These are phyloP conservation scores for Megalurothrips usitatus DNA, from an alignment of 2,888 invertebrate species.

Conservation along the genomic window DNA sequence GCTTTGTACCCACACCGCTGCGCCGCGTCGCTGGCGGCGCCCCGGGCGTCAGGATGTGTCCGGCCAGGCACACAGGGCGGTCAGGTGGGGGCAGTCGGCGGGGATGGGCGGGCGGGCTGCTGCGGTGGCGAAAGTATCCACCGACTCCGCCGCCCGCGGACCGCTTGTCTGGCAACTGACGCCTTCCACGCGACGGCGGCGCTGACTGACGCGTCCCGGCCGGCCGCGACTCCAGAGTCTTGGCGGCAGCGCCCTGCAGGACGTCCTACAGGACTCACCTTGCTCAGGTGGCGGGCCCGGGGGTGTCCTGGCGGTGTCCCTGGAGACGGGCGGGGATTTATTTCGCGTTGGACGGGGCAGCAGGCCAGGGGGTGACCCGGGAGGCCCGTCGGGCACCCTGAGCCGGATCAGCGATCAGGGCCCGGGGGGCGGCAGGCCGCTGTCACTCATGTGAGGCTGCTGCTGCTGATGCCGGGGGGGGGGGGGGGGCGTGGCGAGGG, in stretches of 20 bases:
- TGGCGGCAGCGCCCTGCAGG: not conserved
- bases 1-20: no score
- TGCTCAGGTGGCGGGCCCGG: not conserved
- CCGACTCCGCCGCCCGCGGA: no score
- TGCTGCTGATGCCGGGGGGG: not conserved
- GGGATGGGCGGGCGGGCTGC: no score
- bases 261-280: not conserved
- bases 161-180: no score
- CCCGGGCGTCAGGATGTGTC: not conserved
- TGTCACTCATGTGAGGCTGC: no score
- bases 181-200: not conserved
- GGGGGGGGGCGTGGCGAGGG: not conserved
- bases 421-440: no score
- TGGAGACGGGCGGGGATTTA: not conserved
- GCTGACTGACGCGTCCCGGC: not conserved
- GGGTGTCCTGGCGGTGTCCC: not conserved
- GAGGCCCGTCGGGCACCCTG: no score
- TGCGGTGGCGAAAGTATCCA: no score
- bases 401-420: no score
- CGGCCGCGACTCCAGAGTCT: not conserved
- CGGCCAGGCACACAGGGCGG: no score
- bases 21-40: not conserved
- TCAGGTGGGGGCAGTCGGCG: no score
- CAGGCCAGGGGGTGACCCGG: no score
- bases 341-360: not conserved